Conservation (phyloP, 1,140 invertebrate genomes). For the Stegodyphus mimosarum region DNA sequence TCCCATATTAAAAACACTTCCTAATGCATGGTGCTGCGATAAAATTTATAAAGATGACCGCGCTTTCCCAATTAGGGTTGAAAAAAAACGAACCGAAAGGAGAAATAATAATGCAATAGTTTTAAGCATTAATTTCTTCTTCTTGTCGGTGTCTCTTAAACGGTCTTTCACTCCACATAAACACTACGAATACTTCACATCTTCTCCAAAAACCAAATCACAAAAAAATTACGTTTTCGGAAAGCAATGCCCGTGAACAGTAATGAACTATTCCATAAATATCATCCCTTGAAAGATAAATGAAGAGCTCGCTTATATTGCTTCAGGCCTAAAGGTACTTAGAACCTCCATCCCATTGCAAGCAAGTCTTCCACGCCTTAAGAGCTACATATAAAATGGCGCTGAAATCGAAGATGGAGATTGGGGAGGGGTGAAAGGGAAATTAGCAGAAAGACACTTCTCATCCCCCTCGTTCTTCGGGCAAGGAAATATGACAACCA, state of each 20-base stretch:
- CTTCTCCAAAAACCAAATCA: not conserved
- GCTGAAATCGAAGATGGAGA: slow-evolving; percentile 37
- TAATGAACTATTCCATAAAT: slow-evolving; percentile 34
- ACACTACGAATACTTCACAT: not conserved
- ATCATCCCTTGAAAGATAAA: slow-evolving; percentile 1
- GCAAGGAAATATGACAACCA: slow-evolving; percentile 56
- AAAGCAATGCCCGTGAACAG: not conserved
- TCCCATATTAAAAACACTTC: not conserved
- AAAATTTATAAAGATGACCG: slow-evolving; percentile 5
- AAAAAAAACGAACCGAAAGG: no score
- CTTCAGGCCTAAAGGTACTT: slow-evolving; percentile 19
- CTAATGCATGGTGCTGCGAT: not conserved
- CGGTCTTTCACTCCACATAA: slow-evolving; percentile 3
- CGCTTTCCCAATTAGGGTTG: not conserved
- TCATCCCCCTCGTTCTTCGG: not conserved
- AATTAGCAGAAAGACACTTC: slow-evolving; percentile 46
- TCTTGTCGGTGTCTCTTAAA: slow-evolving; percentile 8
- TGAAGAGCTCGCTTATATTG: not conserved
- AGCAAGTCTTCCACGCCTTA: not conserved
- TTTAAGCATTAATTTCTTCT: no score
- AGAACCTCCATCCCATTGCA: not conserved
- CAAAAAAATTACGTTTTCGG: not conserved
- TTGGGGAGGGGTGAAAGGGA: not conserved
- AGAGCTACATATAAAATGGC: slow-evolving; percentile 11
- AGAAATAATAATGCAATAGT: no score